These are phyloP conservation scores for Petrolisthes cinctipes DNA, from an alignment of 2,888 invertebrate genomes.

Conservation along the genomic window DNA sequence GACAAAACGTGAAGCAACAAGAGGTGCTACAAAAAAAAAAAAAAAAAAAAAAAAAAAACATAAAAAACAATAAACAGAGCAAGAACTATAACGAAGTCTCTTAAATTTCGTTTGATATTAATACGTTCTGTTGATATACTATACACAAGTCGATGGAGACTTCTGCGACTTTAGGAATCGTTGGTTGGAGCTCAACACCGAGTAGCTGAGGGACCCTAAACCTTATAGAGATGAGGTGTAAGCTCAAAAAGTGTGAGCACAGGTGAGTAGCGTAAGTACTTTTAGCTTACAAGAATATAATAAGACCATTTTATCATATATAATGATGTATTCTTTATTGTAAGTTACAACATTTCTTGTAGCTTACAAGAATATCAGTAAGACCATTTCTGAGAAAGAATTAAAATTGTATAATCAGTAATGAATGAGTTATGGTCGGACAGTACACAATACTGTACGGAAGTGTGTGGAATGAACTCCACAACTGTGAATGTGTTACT, in stretches of 20 bases:
- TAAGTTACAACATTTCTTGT: slow-evolving; percentile 62
- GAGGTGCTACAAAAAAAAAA: slow-evolving; percentile 44
- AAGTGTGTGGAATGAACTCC: no score
- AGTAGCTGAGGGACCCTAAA: slow-evolving; percentile 58
- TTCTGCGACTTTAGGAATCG: slow-evolving; percentile 60
- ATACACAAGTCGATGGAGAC: slow-evolving; percentile 65
- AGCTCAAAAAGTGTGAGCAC: slow-evolving; percentile 53
- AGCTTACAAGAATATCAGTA: slow-evolving; percentile 22
- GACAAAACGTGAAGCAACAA: slow-evolving; percentile 42
- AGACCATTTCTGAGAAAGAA: no score
- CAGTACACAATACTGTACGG: no score
- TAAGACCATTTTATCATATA: neutral
- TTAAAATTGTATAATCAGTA: no score
- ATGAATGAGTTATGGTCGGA: no score
- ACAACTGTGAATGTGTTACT: no score
- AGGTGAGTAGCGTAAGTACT: slow-evolving; percentile 65
- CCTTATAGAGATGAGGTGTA: slow-evolving; percentile 63
- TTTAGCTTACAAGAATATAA: slow-evolving; percentile 28
- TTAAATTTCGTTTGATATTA: slow-evolving; percentile 65
- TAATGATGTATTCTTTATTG: neutral
- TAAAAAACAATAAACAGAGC: slow-evolving; percentile 42
- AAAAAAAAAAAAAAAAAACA: slow-evolving; percentile 35
- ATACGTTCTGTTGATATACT: slow-evolving; percentile 66
- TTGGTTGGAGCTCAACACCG: slow-evolving; percentile 59
- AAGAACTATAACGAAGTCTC: slow-evolving; percentile 56